These are phyloP conservation scores for Netelia fuscicornis DNA, from an alignment of 2,888 invertebrate species.

Conservation along the genomic window DNA sequence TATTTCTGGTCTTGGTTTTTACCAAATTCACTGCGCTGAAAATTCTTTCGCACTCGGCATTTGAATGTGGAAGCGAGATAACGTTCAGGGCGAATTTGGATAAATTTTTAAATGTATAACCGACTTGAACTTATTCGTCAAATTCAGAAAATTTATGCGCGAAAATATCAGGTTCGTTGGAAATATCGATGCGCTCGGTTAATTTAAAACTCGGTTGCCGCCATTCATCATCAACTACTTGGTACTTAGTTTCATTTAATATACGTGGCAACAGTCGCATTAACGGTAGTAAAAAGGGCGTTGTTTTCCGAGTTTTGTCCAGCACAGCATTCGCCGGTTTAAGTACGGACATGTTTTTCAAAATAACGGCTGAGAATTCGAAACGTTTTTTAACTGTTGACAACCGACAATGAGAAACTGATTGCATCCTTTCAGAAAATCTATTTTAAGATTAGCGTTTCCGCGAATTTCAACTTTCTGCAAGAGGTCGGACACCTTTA, in stretches of 20 bases:
- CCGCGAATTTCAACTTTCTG: too few relatives aligned
- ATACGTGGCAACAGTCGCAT: conserved; percentile 39
- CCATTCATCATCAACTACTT: conserved; percentile 55
- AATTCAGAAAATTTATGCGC: conserved; percentile 29
- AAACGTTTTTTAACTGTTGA: conserved; percentile 1
- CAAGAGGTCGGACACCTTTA: conserved; percentile 15
- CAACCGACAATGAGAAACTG: conserved; percentile 26
- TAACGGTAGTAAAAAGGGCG: conserved; percentile 41
- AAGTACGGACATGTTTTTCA: background rate
- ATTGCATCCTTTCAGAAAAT: too few relatives aligned
- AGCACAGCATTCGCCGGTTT: conserved; percentile 50
- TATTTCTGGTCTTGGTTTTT: conserved; percentile 49
- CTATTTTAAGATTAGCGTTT: too few relatives aligned
- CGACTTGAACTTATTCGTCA: conserved; percentile 31
- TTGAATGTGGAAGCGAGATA: conserved; percentile 62
- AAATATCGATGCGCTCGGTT: conserved; percentile 23
- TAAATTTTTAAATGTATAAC: conserved; percentile 43
- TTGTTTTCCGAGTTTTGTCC: conserved; percentile 34
- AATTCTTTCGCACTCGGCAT: conserved; percentile 60
- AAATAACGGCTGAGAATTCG: too few relatives aligned
- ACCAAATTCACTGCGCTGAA: conserved; percentile 54
- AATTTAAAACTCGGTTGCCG: conserved; percentile 40
- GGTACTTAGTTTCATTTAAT: background rate
- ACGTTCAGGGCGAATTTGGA: conserved; percentile 38
- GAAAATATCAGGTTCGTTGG: conserved; percentile 32